A percentile compares a stretch with the other conserved stretches of the same genome.
Evolutionary conservation across 1,140 invertebrate species (phyloP).

Genomic region (Battus philenor): DNA sequence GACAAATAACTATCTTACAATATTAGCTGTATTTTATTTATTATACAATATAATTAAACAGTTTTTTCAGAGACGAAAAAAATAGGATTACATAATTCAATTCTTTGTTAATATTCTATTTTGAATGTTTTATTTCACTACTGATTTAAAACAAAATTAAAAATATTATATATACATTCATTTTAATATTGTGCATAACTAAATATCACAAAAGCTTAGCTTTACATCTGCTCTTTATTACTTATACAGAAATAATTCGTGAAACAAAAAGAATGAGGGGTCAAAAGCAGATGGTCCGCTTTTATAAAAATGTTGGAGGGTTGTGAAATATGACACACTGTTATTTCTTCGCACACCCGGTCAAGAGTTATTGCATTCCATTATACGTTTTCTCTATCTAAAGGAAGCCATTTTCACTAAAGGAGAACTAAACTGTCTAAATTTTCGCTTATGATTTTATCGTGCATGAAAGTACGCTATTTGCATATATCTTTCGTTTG

Average conservation of each 20-base stretch:
- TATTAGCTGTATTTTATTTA: no score
- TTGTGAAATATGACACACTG: conserved; percentile 75
- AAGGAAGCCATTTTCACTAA: conserved; percentile 73
- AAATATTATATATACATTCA: background rate
- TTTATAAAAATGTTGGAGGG: conserved; percentile 75
- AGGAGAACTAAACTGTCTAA: conserved; percentile 70
- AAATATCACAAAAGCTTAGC: conserved; percentile 10
- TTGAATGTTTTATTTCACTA: no score
- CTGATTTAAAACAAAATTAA: conserved; percentile 1
- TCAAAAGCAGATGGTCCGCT: conserved; percentile 75
- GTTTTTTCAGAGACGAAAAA: no score
- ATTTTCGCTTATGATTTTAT: conserved; percentile 70
- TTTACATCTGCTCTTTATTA: conserved; percentile 35
- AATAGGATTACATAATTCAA: no score
- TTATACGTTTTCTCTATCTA: conserved; percentile 74
- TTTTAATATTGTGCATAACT: background rate
- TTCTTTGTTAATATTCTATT: no score
- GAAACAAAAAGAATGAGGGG: conserved; percentile 73
- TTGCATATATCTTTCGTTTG: conserved; percentile 34
- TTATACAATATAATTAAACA: no score
- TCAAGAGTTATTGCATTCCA: conserved; percentile 76
- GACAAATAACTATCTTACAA: no score
- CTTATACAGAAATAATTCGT: conserved; percentile 70
- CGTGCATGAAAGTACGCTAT: conserved; percentile 39
- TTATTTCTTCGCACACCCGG: conserved; percentile 75